These are phyloP conservation scores for Cheilosia scutellata DNA, from an alignment of 2,888 invertebrate genomes.

Conservation along the genomic window DNA sequence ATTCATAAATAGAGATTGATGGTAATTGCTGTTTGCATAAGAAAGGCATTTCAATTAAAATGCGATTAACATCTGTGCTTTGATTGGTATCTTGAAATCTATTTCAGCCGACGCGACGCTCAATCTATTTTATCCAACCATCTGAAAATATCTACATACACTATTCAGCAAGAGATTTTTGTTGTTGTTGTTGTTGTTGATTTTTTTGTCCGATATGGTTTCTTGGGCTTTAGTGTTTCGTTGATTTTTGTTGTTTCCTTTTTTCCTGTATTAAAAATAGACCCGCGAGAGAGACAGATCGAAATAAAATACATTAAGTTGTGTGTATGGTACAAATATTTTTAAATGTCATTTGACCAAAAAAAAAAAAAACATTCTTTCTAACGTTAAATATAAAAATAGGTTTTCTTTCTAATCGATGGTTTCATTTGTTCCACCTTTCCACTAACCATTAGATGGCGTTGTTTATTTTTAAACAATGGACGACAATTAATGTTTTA, in stretches of 20 bases:
- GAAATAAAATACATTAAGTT: conserved; percentile 39
- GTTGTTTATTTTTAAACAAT: conserved; percentile 55
- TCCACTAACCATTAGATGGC: conserved; percentile 22
- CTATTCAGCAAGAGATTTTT: not conserved
- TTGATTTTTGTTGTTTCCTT: conserved; percentile 54
- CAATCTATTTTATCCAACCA: conserved; percentile 27
- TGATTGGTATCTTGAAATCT: conserved; percentile 35
- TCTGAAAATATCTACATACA: not conserved
- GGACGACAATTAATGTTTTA: conserved; percentile 12
- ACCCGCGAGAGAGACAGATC: conserved; percentile 27
- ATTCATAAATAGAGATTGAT: not conserved
- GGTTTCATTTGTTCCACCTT: conserved; percentile 41
- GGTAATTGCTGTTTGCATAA: conserved; percentile 23
- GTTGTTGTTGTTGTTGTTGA: not conserved
- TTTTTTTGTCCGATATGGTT: conserved; percentile 12
- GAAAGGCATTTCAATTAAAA: conserved; percentile 34
- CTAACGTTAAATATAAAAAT: conserved; percentile 41
- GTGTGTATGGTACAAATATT: conserved; percentile 51
- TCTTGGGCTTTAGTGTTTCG: conserved; percentile 47
- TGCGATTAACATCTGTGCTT: conserved; percentile 48
- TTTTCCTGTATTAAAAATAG: conserved; percentile 70
- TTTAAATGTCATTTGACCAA: conserved; percentile 72
- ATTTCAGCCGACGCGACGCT: conserved; percentile 25
- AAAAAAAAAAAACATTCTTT: conserved; percentile 30
- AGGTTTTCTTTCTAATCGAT: conserved; percentile 16